Percentiles rank a stretch among this genome's conserved stretches.
These are phyloP conservation scores for Odocoileus virginianus DNA, from an alignment of 2,113 vertebrate species.

Conservation along the genomic window DNA sequence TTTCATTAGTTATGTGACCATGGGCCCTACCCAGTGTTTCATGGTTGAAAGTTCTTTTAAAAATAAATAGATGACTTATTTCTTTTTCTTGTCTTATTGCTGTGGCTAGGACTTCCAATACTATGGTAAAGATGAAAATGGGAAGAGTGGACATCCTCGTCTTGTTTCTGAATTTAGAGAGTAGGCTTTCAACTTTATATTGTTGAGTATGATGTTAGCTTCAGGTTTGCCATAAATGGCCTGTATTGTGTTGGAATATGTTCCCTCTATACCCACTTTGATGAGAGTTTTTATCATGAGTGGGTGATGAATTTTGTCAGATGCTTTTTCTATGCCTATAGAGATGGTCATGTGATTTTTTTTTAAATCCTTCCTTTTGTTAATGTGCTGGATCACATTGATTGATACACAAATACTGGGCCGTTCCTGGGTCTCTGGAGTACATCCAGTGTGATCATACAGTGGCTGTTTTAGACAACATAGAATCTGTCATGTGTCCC, in stretches of 20 bases:
- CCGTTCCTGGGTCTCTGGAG: not conserved
- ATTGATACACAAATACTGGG: not conserved
- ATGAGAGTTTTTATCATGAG: not conserved
- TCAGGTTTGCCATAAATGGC: not conserved
- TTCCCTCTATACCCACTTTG: not conserved
- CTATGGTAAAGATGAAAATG: not conserved
- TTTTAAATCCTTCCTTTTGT: not conserved
- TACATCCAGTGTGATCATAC: not conserved
- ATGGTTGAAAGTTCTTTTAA: not conserved
- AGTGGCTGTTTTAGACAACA: not conserved
- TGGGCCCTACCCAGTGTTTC: not conserved
- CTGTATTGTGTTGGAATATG: not conserved
- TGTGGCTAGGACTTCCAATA: not conserved
- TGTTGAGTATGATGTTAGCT: not conserved
- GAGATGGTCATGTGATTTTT: not conserved
- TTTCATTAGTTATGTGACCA: not conserved
- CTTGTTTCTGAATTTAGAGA: not conserved
- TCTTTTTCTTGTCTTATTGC: not conserved
- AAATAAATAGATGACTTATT: not conserved
- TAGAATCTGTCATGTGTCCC: rapidly evolving
- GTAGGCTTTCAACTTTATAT: not conserved
- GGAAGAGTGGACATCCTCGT: not conserved
- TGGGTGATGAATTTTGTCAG: not conserved
- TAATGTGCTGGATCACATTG: not conserved
- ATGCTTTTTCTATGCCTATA: not conserved